Evolutionary conservation across 2,797 vertebrate genomes (phyloP).

Genomic region (Danio jaintianensis): DNA sequence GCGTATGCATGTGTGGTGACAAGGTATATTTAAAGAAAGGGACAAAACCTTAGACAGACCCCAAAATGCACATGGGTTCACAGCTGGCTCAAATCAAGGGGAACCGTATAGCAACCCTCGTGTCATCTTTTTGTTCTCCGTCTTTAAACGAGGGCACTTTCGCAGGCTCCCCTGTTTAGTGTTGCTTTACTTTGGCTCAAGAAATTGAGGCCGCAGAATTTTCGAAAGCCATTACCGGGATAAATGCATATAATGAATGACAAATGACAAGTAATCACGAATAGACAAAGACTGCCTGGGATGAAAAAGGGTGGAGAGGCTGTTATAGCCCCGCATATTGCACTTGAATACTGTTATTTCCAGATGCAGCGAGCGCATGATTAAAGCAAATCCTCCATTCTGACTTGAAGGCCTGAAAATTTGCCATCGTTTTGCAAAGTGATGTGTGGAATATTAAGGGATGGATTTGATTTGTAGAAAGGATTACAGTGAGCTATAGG

Average conservation of each 20-base stretch:
- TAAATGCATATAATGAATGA: constrained; percentile 45
- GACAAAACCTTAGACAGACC: constrained; percentile 49
- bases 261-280: constrained; percentile 44
- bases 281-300: constrained; percentile 34
- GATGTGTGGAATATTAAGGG: constrained; percentile 18
- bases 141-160: constrained; percentile 68
- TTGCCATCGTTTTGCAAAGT: constrained; percentile 24
- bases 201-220: constrained; percentile 63
- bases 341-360: constrained; percentile 23
- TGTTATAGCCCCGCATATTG: constrained; percentile 17
- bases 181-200: constrained; percentile 57
- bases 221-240: constrained; percentile 34
- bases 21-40: constrained; percentile 36
- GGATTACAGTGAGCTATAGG: constrained; percentile 16
- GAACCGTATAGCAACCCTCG: constrained; percentile 52
- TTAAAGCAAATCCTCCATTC: constrained; percentile 34
- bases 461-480: constrained; percentile 16
- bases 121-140: constrained; percentile 68
- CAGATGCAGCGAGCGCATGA: constrained; percentile 19
- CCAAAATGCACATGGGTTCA: constrained; percentile 55
- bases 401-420: constrained; percentile 24
- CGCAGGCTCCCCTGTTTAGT: constrained; percentile 67
- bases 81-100: constrained; percentile 75
- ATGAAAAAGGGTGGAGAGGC: constrained; percentile 28
- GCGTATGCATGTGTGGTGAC: constrained; percentile 43